These are phyloP conservation scores for Nylanderia fulva DNA, from an alignment of 1,140 invertebrate genomes.

Conservation along the genomic window DNA sequence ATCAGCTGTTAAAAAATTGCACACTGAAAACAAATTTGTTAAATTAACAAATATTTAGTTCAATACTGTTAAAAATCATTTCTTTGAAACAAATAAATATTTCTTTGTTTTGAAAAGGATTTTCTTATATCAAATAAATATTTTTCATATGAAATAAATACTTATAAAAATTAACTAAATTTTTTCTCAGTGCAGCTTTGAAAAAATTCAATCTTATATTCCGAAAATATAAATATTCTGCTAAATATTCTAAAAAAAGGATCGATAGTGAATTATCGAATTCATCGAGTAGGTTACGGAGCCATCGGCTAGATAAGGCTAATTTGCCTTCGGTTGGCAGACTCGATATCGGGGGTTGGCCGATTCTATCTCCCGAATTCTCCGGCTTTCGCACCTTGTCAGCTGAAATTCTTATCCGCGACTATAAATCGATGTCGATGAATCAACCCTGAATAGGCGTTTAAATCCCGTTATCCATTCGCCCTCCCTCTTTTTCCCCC, in stretches of 20 bases:
- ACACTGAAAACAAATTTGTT: too few species aligned
- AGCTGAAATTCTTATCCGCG: not conserved
- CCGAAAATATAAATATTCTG: not conserved
- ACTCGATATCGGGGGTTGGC: not conserved
- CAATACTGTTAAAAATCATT: too few species aligned
- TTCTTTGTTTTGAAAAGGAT: too few species aligned
- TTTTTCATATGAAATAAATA: too few species aligned
- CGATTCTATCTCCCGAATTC: not conserved
- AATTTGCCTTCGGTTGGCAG: not conserved
- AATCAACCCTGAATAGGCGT: slow-evolving; percentile 63
- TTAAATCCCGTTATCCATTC: slow-evolving; percentile 74
- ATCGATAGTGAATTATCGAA: not conserved
- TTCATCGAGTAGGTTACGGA: not conserved
- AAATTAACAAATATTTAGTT: too few species aligned
- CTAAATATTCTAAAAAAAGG: not conserved
- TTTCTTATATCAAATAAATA: too few species aligned
- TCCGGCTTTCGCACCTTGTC: not conserved
- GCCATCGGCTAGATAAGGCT: not conserved
- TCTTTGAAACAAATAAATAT: too few species aligned
- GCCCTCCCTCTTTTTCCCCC: slow-evolving; percentile 23
- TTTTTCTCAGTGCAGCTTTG: too few species aligned
- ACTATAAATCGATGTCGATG: slow-evolving; percentile 70
- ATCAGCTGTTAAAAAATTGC: too few species aligned
- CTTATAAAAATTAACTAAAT: too few species aligned
- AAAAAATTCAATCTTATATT: too few species aligned